Base-by-base conservation (phyloP, 1,140 invertebrate genomes). In the Drosophila ohnishii region DNA sequence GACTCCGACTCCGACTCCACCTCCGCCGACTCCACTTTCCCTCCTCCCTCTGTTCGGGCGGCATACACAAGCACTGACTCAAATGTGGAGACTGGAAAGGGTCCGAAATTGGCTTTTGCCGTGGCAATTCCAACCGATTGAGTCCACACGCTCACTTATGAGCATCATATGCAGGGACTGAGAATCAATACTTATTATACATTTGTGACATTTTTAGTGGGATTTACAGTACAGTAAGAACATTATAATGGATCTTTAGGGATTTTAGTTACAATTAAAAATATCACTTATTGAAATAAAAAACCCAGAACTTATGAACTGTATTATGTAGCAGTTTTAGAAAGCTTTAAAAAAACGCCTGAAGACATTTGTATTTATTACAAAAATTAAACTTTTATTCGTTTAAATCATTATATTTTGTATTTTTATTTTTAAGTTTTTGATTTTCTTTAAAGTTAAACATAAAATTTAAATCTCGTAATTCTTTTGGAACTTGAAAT, bases 41-140 rank as follows among this genome's bases (percentile, higher is more conserved):
- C 32, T 8, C 32, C 16, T 22, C 2, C 10, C 11, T 35, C 7
- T 5, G 2, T 35, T 35, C 6, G 1, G 16, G 6, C 37, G 13
- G 40, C 42, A 39, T 60, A 44, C 14, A 8, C 11, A 48, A 35
- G 34, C 58, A 47, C 22, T 63, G 42, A 74, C 51, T 71, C 65
- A 71, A 40, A 16, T n/a, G 69, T 71, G 35, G 35, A 42, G 42
- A 30, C 65, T 66, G 62, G 6, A 16, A 71, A 57, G 50, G 64
- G 64, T 40, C 28, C 11, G 3, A 50, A 70, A 57, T 70, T 37
- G 40, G 19, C 47, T 70, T 69, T 48, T 55, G 30, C 25, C n/a
- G 19, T n/a, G 22, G 32, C n/a, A 53, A 32, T 34, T 32, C 16
- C 28, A 48, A 57, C 6, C 53, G 55, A 40, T 22, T 57, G 13